A percentile compares a stretch with the other conserved stretches of the same genome.
phyloP scores from a whole-genome alignment of 2,113 vertebrate species.

The Danionella cerebrum region DNA sequence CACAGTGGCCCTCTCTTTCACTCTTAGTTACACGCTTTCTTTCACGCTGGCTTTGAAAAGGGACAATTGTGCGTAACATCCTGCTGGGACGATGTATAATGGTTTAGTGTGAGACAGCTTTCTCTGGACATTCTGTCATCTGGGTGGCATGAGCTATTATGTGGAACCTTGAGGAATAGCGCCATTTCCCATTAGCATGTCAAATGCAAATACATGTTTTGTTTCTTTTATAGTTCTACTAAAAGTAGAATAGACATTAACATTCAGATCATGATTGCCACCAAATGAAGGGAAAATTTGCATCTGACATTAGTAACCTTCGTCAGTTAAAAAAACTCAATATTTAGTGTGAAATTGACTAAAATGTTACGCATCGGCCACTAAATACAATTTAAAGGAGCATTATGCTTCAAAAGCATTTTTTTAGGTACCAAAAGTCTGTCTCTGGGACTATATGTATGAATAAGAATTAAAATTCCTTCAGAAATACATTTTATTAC shows the following conservation, averaged over 20 bases:
- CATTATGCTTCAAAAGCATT: no score
- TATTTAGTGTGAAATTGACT: no score
- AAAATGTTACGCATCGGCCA: no score
- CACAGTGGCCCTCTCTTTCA: neutral
- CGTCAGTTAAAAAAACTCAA: no score
- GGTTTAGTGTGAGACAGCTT: conserved; percentile 8
- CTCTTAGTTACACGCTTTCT: conserved; percentile 9
- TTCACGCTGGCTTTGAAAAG: conserved; percentile 9
- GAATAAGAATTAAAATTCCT: no score
- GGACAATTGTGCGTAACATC: conserved; percentile 21
- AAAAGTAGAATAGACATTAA: neutral
- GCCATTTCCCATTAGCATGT: neutral
- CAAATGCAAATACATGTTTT: neutral
- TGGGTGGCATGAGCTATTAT: neutral
- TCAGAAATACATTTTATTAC: no score
- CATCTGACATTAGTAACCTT: no score
- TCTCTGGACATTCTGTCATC: conserved; percentile 8
- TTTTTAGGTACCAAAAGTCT: no score
- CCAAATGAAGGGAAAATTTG: neutral
- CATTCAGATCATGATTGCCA: neutral
- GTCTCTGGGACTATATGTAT: no score
- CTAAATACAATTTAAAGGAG: no score
- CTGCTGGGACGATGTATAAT: conserved; percentile 21
- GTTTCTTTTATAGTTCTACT: neutral
- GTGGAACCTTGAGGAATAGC: neutral